Conservation (phyloP, 1,140 invertebrate species). For the Diuraphis noxia region DNA sequence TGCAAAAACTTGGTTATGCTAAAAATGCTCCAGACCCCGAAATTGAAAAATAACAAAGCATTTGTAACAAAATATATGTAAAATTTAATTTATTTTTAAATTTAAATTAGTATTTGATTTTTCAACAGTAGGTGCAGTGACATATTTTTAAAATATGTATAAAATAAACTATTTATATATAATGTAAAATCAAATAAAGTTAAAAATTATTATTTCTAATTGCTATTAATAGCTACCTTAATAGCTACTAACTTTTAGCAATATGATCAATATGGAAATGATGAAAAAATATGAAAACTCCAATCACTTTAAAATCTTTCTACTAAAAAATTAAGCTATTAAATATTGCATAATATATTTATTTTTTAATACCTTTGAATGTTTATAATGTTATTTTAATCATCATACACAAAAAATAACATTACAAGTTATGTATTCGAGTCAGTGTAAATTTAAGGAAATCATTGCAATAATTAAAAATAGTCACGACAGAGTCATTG, state of each 20-base stretch:
- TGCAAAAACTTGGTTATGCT: constrained; percentile 77
- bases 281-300: too few relatives aligned
- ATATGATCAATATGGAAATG: too few relatives aligned
- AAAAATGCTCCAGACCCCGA: constrained; percentile 70
- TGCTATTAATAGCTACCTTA: neutral
- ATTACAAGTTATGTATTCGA: neutral
- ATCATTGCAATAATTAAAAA: neutral
- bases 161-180: neutral
- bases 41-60: constrained; percentile 56
- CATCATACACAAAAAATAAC: neutral
- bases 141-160: neutral
- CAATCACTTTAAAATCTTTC: too few relatives aligned
- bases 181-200: neutral
- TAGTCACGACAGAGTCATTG: neutral
- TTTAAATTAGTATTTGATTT: neutral
- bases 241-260: neutral
- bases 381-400: neutral
- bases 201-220: neutral
- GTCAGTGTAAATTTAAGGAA: neutral
- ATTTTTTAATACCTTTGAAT: too few relatives aligned
- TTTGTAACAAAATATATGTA: neutral
- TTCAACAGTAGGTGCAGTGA: neutral
- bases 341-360: neutral
- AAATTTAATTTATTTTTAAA: constrained; percentile 23
- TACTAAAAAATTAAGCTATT: neutral